Percentiles rank a stretch among this genome's conserved stretches.
Conservation (phyloP, 2,888 invertebrate genomes). For the Ormyrus nitidulus region DNA sequence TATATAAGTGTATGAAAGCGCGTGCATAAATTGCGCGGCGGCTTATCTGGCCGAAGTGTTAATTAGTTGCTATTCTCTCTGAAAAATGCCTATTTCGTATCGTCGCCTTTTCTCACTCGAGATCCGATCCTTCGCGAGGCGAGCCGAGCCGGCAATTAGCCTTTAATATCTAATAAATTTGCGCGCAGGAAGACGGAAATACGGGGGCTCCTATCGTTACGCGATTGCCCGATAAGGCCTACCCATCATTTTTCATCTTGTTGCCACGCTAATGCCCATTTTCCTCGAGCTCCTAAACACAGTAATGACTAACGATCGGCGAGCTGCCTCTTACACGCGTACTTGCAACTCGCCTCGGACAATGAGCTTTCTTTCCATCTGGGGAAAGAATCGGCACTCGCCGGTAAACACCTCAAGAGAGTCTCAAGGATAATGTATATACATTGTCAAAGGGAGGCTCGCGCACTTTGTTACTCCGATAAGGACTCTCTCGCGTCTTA, state of each 20-base stretch:
- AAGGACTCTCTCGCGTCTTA: conserved; percentile 43
- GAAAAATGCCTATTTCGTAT: conserved; percentile 9
- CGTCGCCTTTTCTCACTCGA: conserved; percentile 26
- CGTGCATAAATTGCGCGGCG: neutral
- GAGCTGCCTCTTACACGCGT: too few relatives aligned
- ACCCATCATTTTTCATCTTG: too few relatives aligned
- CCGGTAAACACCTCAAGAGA: neutral
- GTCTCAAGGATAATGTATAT: neutral
- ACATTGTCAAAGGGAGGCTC: neutral
- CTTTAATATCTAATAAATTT: neutral
- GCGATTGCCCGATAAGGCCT: neutral
- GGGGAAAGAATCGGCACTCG: conserved; percentile 9
- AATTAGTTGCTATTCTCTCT: conserved; percentile 21
- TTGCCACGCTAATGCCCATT: too few relatives aligned
- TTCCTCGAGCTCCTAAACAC: too few relatives aligned
- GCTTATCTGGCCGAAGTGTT: neutral
- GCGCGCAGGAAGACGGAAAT: neutral
- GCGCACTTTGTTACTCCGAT: conserved; percentile 34
- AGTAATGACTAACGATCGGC: too few relatives aligned
- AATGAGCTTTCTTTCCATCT: neutral
- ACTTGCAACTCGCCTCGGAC: too few relatives aligned
- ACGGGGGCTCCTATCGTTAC: neutral
- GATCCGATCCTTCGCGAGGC: neutral
- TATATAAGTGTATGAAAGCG: neutral
- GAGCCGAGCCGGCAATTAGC: too few relatives aligned